Conservation (phyloP, 2,797 vertebrate species). For the Linurgus olivaceus region DNA sequence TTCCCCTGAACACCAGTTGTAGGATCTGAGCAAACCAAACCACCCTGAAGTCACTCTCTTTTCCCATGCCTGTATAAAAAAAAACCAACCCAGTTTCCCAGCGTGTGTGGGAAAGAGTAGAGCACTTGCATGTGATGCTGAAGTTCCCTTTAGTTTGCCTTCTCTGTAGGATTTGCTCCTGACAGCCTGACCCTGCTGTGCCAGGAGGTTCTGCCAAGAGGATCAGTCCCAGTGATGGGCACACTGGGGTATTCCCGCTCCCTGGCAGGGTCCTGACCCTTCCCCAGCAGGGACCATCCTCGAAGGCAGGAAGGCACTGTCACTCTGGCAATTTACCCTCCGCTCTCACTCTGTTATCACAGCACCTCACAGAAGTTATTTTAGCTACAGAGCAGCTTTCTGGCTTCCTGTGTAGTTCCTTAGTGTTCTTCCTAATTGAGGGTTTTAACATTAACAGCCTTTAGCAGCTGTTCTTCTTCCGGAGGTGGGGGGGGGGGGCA, state of each 20-base stretch:
- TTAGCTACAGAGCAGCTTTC: slow-evolving; percentile 44
- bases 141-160: not conserved
- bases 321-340: not conserved
- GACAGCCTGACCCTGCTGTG: not conserved
- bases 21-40: not conserved
- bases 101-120: not conserved
- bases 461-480: slow-evolving; percentile 40
- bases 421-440: slow-evolving; percentile 30
- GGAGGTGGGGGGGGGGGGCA: not conserved
- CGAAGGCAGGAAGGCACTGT: not conserved
- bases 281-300: not conserved
- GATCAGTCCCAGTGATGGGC: not conserved
- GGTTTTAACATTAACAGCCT: slow-evolving; percentile 13
- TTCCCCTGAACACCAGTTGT: not conserved
- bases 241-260: not conserved
- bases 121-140: not conserved
- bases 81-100: not conserved
- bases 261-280: not conserved
- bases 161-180: not conserved
- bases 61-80: not conserved
- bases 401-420: slow-evolving; percentile 22
- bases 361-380: slow-evolving; percentile 15
- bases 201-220: not conserved
- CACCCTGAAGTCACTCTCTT: not conserved
- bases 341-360: not conserved